phyloP scores from a whole-genome alignment of 2,888 invertebrate genomes.

The Luffia ferchaultella region DNA sequence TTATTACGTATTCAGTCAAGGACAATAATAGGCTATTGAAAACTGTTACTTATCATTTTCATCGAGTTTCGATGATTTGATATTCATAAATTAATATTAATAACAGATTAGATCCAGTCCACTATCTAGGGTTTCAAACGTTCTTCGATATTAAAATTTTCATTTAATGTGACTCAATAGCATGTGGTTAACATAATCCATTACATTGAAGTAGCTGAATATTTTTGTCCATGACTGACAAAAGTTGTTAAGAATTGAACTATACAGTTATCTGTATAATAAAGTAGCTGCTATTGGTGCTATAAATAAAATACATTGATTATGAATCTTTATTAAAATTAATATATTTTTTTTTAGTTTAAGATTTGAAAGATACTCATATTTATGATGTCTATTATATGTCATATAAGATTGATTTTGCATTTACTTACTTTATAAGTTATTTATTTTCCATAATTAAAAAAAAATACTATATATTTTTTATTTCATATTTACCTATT shows the following conservation, averaged over 20 bases:
- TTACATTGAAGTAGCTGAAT: not conserved
- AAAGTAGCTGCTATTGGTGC: not conserved
- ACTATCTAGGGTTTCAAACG: too few species aligned
- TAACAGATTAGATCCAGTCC: too few species aligned
- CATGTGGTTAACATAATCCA: not conserved
- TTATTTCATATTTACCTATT: too few species aligned
- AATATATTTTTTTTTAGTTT: not conserved
- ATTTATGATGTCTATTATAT: not conserved
- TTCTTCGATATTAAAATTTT: too few species aligned
- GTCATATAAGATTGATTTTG: not conserved
- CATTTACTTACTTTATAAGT: constrained; percentile 4
- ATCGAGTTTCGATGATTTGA: too few species aligned
- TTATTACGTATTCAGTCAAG: not conserved
- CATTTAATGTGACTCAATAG: too few species aligned
- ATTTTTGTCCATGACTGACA: not conserved
- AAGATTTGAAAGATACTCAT: constrained; percentile 5
- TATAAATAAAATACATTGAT: not conserved
- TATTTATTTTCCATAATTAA: constrained; percentile 2
- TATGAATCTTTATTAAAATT: not conserved
- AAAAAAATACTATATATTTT: not conserved
- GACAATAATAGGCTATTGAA: not conserved
- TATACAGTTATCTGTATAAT: not conserved
- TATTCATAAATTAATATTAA: too few species aligned
- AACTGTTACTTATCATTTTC: too few species aligned
- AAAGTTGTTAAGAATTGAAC: not conserved